Evolutionary conservation across 2,888 invertebrate species (phyloP).

Genomic region (Agrypnus murinus): DNA sequence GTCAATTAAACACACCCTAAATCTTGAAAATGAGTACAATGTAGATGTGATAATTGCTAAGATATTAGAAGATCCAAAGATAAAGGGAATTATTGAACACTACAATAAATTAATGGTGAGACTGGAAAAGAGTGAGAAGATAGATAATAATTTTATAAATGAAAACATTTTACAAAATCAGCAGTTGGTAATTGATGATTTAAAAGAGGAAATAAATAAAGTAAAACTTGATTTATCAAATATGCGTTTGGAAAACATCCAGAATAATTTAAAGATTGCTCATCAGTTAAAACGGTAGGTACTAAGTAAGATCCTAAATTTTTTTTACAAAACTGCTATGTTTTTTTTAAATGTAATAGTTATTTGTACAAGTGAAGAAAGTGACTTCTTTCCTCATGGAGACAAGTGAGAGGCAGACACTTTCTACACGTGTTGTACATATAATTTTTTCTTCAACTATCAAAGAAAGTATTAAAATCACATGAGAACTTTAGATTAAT

Average conservation of each 20-base stretch:
- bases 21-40: constrained; percentile 62
- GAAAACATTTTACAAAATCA: constrained; percentile 51
- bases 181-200: constrained; percentile 56
- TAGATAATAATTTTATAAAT: constrained; percentile 26
- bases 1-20: constrained; percentile 63
- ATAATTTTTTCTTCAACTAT: no score
- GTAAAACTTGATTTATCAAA: constrained; percentile 75
- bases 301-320: no score
- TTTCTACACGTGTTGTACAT: no score
- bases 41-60: constrained; percentile 59
- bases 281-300: constrained; percentile 58
- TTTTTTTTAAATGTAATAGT: no score
- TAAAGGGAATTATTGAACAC: constrained; percentile 59
- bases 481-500: no score
- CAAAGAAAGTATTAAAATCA: no score
- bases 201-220: constrained; percentile 71
- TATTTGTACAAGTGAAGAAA: no score
- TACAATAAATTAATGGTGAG: constrained; percentile 44
- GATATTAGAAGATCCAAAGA: constrained; percentile 43
- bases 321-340: background rate
- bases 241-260: constrained; percentile 59
- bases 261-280: constrained; percentile 53
- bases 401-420: no score
- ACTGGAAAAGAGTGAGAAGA: constrained; percentile 26
- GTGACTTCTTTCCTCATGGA: no score